A percentile compares a stretch with the other conserved stretches of the same genome.
These are phyloP conservation scores for Dipus sagitta DNA, from an alignment of 2,797 vertebrate species.

Conservation along the genomic window DNA sequence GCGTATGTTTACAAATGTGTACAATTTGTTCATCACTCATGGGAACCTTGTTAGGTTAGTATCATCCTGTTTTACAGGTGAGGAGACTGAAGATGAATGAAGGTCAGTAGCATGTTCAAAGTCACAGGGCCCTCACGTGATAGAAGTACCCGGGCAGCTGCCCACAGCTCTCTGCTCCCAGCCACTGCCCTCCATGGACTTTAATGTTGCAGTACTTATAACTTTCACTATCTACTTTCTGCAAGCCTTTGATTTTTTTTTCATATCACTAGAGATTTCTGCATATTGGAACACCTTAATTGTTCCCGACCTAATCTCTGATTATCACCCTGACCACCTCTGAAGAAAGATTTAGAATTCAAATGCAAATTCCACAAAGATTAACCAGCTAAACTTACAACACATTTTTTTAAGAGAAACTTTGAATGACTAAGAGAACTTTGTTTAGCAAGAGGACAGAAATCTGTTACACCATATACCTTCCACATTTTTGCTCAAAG, in stretches of 20 bases:
- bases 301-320: conserved; percentile 66
- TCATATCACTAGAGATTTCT: conserved; percentile 71
- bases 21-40: not conserved
- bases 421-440: conserved; percentile 19
- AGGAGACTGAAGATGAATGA: not conserved
- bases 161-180: not conserved
- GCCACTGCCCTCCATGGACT: not conserved
- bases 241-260: conserved; percentile 67
- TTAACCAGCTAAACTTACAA: conserved; percentile 65
- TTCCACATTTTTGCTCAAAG: not conserved
- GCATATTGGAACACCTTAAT: conserved; percentile 55
- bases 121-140: not conserved
- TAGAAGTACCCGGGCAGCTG: not conserved
- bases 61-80: not conserved
- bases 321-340: conserved; percentile 62
- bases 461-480: not conserved
- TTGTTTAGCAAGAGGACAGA: not conserved
- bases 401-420: conserved; percentile 70
- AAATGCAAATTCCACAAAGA: conserved; percentile 76
- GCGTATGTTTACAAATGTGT: too few relatives aligned
- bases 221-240: conserved; percentile 55
- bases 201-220: not conserved
- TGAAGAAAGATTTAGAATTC: conserved; percentile 65
- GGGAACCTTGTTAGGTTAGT: not conserved
- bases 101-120: not conserved